A percentile compares a stretch with the other conserved stretches of the same genome.
These are phyloP conservation scores for Phodopus roborovskii DNA, from an alignment of 2,113 vertebrate species.

Conservation along the genomic window DNA sequence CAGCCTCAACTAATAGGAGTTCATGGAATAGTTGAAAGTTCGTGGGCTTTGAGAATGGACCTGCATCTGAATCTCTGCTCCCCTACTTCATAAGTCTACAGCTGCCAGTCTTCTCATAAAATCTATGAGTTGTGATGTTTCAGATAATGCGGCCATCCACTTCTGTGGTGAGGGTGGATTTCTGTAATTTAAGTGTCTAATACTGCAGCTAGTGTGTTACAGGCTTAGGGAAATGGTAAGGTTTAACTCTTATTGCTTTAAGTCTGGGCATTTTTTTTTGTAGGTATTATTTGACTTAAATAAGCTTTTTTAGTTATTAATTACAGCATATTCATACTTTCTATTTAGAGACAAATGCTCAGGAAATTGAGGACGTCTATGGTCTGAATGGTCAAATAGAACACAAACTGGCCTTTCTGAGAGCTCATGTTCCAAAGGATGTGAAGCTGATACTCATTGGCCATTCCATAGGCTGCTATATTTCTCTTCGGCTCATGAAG, in stretches of 20 bases:
- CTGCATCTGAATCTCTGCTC: not conserved
- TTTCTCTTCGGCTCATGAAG: conserved; percentile 95
- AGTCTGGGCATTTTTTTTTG: not conserved
- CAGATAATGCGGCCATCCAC: not conserved
- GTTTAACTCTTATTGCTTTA: not conserved
- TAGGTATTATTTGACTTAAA: not conserved
- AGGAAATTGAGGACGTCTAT: conserved; percentile 90
- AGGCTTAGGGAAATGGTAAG: not conserved
- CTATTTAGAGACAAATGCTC: conserved; percentile 86
- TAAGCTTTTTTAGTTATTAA: not conserved
- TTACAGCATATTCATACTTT: conserved; percentile 45
- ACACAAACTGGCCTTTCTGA: conserved; percentile 95
- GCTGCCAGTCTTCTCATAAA: not conserved
- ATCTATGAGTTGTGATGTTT: not conserved
- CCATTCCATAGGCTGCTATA: conserved; percentile 96
- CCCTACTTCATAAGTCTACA: not conserved
- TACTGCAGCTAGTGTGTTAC: not conserved
- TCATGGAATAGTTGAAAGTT: not conserved
- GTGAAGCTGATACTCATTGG: conserved; percentile 92
- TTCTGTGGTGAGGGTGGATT: not conserved
- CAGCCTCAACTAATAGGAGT: not conserved
- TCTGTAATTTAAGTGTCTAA: not conserved
- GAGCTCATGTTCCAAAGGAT: conserved; percentile 89
- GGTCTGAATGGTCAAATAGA: conserved; percentile 94
- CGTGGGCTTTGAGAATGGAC: not conserved